A percentile compares a stretch with the other conserved stretches of the same genome.
phyloP scores from a whole-genome alignment of 2,113 vertebrate genomes.

The Nymphicus hollandicus region DNA sequence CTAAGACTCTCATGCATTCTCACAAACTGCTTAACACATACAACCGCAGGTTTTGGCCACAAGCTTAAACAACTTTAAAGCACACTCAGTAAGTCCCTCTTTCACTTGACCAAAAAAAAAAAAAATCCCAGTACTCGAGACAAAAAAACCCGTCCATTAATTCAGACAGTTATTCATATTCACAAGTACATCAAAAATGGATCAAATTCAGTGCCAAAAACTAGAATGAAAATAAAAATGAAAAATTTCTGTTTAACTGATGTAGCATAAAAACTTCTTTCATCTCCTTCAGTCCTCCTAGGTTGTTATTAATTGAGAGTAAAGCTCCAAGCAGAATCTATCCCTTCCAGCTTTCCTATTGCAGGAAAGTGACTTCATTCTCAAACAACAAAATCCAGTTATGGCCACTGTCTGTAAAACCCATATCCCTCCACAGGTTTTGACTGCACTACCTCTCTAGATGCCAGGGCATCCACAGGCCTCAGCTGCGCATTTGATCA shows the following conservation, averaged over 20 bases:
- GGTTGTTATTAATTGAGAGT: conserved; percentile 67
- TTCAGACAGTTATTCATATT: conserved; percentile 7
- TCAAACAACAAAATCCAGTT: conserved; percentile 48
- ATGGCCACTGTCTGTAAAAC: not conserved
- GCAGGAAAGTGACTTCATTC: conserved; percentile 59
- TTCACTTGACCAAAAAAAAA: not conserved
- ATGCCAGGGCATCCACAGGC: not conserved
- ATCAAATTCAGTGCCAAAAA: not conserved
- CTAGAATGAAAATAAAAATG: conserved; percentile 3
- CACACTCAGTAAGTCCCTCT: not conserved
- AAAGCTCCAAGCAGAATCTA: conserved; percentile 42
- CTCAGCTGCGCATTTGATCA: not conserved
- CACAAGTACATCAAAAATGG: not conserved
- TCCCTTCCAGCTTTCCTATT: conserved; percentile 55
- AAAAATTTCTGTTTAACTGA: conserved; percentile 37
- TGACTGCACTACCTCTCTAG: not conserved
- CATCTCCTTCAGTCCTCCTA: conserved; percentile 43
- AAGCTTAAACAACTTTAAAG: not conserved
- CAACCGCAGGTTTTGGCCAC: not conserved
- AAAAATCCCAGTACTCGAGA: not conserved
- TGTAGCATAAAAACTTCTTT: conserved; percentile 19
- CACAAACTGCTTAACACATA: not conserved
- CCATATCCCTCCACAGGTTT: not conserved
- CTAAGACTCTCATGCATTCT: not conserved
- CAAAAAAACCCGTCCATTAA: not conserved